Conservation (phyloP, 2,113 vertebrate genomes). For the Aspidoscelis tigris region DNA sequence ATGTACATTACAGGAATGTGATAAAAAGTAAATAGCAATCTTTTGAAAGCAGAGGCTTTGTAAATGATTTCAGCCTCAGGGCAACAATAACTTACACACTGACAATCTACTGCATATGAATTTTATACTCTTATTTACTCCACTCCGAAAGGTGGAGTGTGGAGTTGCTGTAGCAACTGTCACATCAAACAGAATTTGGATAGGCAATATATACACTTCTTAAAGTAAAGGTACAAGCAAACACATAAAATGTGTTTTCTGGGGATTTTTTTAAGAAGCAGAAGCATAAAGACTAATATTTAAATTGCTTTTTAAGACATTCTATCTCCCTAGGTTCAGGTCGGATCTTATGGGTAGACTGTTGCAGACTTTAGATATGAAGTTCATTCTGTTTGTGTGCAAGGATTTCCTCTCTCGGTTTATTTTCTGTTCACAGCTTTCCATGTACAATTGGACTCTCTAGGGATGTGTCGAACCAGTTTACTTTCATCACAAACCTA, state of each 20-base stretch:
- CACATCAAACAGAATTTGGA: constrained; percentile 30
- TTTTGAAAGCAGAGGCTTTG: constrained; percentile 33
- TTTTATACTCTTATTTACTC: constrained; percentile 41
- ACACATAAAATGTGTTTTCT: neutral
- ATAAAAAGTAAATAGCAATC: constrained; percentile 22
- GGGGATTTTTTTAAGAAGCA: neutral
- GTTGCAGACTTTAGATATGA: neutral
- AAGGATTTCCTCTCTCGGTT: neutral
- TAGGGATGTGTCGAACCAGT: no score
- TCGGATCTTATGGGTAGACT: neutral
- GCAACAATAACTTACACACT: constrained; percentile 29
- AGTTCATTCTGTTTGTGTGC: neutral
- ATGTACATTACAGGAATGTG: constrained; percentile 12
- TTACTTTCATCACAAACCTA: no score
- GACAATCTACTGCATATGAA: constrained; percentile 10
- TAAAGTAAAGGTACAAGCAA: constrained; percentile 15
- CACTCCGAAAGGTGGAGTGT: neutral
- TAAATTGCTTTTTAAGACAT: neutral
- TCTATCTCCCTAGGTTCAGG: neutral
- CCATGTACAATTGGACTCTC: neutral
- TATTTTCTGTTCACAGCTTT: neutral
- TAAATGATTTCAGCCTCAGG: constrained; percentile 41
- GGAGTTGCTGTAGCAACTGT: constrained; percentile 5
- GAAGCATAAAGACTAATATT: neutral
- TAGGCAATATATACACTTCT: neutral